Base-by-base conservation (phyloP, 2,797 vertebrate species). In the Halcyon leucocephala region DNA sequence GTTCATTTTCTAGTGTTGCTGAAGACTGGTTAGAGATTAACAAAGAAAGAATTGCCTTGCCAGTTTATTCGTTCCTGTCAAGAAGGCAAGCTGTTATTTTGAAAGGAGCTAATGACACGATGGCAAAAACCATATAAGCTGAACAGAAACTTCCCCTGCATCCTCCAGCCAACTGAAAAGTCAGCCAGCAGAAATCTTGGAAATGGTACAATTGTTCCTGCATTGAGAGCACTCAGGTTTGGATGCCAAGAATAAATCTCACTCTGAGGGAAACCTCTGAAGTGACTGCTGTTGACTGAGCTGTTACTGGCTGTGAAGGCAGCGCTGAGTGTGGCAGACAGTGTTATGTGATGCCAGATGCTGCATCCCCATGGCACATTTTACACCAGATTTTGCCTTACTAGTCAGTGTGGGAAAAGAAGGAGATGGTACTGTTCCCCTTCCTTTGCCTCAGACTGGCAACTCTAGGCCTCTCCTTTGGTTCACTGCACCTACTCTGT, bases 21-120 rank as follows among this genome's bases (percentile, higher is more conserved):
- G 33, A 35, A 88, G 82, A 81, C 33, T 33, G 73, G 78, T 57
- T 67, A 91, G 70, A 72, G 82, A 81, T 71, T 93, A 93, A 97
- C 92, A 95, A 86, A 90, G 91, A 90, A 74, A 90, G 71, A 90
- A 52, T 46, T 71, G 70, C 92, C 28, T 48, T 89, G 82, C 90
- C 82, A 86, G 95, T 93, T 96, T 94, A 92, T 90, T 89, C 77
- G 0, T 91, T 95, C 85, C 87, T 97, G 95, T 95, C 94, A 97
- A 90, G 89, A 90, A 95, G 70, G 80, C 95, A 96, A 97, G 86
- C 94, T 96, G 82, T 96, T 96, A 91, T 96, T 97, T 96, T 96
- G 94, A 95, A 95, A 94, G 82, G 85, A 95, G 81, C 82, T 90
- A 96, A 91, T 3, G 46, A 84, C 89, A 94, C 17, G 28, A 96